A percentile compares a stretch with the other conserved stretches of the same genome.
These are phyloP conservation scores for Bucorvus abyssinicus DNA, from an alignment of 2,797 vertebrate genomes.

Conservation along the genomic window DNA sequence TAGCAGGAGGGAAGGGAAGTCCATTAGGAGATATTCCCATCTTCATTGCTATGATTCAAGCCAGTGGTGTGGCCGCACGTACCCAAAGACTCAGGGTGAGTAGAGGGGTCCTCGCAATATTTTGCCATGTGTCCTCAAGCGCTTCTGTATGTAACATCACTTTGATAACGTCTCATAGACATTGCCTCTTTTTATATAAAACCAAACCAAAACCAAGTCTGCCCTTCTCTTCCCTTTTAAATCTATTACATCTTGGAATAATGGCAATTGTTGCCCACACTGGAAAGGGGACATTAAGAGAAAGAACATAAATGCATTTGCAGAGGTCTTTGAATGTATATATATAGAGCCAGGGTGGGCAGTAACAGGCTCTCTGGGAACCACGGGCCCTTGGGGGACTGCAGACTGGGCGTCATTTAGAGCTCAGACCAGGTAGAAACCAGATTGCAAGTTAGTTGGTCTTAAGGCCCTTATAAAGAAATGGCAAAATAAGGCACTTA, in stretches of 20 bases:
- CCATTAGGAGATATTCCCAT: constrained; percentile 92
- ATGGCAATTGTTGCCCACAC: neutral
- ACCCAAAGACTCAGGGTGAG: constrained; percentile 88
- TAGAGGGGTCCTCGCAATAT: neutral
- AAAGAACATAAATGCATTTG: neutral
- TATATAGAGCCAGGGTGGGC: neutral
- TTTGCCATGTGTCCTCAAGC: neutral
- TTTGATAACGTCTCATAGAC: neutral
- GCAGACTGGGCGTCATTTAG: neutral
- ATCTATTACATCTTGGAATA: neutral
- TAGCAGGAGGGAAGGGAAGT: constrained; percentile 93
- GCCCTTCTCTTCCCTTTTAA: neutral
- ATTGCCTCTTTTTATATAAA: neutral
- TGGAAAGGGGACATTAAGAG: neutral
- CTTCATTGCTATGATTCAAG: constrained; percentile 98
- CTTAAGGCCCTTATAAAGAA: neutral
- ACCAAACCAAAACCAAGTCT: neutral
- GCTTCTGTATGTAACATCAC: neutral
- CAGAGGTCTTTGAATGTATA: neutral
- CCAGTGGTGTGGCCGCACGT: constrained; percentile 89
- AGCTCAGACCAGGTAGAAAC: neutral
- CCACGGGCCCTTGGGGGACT: neutral
- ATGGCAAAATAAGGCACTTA: neutral
- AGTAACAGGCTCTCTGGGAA: neutral
- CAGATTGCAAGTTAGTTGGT: neutral